These are phyloP conservation scores for Antheraea mylitta DNA, from an alignment of 1,140 invertebrate genomes.

Conservation along the genomic window DNA sequence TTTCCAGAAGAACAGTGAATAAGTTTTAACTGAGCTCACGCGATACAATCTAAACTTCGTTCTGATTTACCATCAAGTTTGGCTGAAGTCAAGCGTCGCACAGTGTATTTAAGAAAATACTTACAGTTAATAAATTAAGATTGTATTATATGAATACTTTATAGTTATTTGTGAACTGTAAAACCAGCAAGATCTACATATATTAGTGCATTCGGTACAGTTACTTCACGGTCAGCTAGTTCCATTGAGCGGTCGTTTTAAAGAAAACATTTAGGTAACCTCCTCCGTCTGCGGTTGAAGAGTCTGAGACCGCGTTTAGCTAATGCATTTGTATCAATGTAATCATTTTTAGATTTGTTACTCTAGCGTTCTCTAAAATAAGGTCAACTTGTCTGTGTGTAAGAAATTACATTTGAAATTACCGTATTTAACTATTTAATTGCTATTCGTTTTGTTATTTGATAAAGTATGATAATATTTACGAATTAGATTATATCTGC, in stretches of 20 bases:
- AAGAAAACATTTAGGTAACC: constrained; percentile 2
- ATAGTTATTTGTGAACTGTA: constrained; percentile 18
- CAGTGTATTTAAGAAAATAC: too few species aligned
- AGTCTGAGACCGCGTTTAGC: neutral
- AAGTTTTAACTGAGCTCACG: too few species aligned
- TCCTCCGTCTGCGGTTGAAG: neutral
- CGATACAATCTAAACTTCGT: too few species aligned
- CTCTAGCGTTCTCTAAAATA: neutral
- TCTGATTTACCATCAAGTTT: too few species aligned
- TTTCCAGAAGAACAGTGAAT: too few species aligned
- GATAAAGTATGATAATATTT: too few species aligned
- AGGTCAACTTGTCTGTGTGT: neutral
- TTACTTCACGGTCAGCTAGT: constrained; percentile 1
- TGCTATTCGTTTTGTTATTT: too few species aligned
- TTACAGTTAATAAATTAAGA: too few species aligned
- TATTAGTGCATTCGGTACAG: constrained; percentile 18
- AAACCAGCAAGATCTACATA: constrained; percentile 12
- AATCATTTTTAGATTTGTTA: constrained; percentile 1
- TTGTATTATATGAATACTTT: too few species aligned
- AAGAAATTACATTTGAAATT: neutral
- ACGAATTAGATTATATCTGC: too few species aligned
- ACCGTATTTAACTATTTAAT: neutral
- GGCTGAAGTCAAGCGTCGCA: too few species aligned
- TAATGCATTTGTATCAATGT: neutral
- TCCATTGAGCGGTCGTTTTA: neutral